These are phyloP conservation scores for Hylyphantes graminicola DNA, from an alignment of 1,140 invertebrate species.

Conservation along the genomic window DNA sequence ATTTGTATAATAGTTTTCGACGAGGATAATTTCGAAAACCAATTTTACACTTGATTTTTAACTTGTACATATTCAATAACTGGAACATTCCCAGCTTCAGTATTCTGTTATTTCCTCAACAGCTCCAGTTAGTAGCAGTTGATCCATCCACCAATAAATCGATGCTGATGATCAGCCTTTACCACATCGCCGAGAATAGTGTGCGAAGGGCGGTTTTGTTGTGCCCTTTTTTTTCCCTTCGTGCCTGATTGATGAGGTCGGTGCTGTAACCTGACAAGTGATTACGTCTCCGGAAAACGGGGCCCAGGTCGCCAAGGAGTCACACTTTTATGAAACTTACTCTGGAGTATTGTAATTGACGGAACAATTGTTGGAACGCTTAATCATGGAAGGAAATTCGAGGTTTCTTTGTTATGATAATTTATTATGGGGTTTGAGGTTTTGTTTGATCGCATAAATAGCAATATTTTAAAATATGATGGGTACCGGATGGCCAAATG, in stretches of 20 bases:
- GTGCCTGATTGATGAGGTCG: conserved; percentile 30
- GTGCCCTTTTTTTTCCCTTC: conserved; percentile 5
- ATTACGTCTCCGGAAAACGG: conserved; percentile 39
- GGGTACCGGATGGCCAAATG: no score
- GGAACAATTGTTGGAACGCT: neutral
- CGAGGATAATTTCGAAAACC: no score
- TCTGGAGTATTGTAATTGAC: no score
- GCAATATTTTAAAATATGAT: no score
- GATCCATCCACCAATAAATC: conserved; percentile 50
- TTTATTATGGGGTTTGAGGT: no score
- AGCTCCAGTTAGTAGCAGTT: conserved; percentile 14
- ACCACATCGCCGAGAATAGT: conserved; percentile 14
- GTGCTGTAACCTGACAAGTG: conserved; percentile 28
- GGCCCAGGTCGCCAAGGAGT: neutral
- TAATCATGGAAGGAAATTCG: neutral
- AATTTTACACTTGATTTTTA: no score
- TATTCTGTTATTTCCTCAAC: neutral
- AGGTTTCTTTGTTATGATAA: no score
- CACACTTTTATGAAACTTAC: neutral
- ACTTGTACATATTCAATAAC: no score
- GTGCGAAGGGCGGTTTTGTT: conserved; percentile 18
- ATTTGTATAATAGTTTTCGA: no score
- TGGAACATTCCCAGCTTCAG: no score
- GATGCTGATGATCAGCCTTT: conserved; percentile 38
- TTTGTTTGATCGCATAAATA: no score